Percentiles rank a stretch among this genome's conserved stretches.
Evolutionary conservation across 2,888 invertebrate genomes (phyloP).

Genomic region (Empis stercorea): DNA sequence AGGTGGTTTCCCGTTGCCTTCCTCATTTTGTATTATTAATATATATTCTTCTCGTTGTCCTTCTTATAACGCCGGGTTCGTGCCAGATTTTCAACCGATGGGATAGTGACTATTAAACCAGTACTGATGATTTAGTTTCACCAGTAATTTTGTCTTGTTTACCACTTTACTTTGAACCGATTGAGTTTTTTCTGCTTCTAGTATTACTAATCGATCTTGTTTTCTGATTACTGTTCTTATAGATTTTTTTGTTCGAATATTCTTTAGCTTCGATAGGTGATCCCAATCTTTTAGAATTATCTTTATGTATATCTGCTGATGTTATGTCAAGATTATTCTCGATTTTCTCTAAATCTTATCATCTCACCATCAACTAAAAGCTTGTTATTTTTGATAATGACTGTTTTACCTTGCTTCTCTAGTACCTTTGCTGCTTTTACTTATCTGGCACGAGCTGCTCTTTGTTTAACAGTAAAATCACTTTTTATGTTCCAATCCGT

Average conservation of each 20-base stretch:
- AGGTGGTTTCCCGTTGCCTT: too few relatives aligned
- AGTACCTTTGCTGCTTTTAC: background rate
- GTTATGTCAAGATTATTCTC: background rate
- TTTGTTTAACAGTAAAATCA: background rate
- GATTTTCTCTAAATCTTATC: background rate
- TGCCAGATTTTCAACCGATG: too few relatives aligned
- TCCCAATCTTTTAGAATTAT: background rate
- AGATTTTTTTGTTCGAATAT: background rate
- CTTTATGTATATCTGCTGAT: background rate
- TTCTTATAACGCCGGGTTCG: too few relatives aligned
- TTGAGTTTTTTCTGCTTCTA: background rate
- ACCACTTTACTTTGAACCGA: background rate
- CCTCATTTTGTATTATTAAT: too few relatives aligned
- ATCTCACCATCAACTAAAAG: background rate
- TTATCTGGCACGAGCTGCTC: background rate
- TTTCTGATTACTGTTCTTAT: background rate
- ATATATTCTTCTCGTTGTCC: too few relatives aligned
- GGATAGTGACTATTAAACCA: background rate
- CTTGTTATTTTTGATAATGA: background rate
- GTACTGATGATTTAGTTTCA: background rate
- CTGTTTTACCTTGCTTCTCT: background rate
- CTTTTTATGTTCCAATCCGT: background rate
- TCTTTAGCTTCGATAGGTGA: background rate
- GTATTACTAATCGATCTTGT: background rate
- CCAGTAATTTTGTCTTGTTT: background rate